A percentile compares a stretch with the other conserved stretches of the same genome.
These are phyloP conservation scores for Pituophis catenifer DNA, from an alignment of 2,113 vertebrate species.

Conservation along the genomic window DNA sequence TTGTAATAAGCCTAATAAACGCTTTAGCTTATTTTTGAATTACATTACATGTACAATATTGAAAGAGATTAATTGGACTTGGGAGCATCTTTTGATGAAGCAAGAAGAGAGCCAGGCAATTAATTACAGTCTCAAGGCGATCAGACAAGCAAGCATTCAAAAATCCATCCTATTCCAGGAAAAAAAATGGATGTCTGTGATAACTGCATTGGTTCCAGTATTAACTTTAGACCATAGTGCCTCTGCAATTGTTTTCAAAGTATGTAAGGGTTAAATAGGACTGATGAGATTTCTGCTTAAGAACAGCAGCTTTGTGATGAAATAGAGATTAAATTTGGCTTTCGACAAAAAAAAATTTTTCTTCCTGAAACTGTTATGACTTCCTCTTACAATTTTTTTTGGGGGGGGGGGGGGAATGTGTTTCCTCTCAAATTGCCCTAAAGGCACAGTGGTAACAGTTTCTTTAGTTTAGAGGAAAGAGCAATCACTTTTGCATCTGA, in stretches of 20 bases:
- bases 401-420: neutral
- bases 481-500: neutral
- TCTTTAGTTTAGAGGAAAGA: neutral
- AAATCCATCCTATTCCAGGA: neutral
- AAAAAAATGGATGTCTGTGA: neutral
- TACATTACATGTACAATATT: neutral
- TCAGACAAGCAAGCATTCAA: neutral
- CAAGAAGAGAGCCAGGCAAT: neutral
- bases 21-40: neutral
- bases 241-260: slow-evolving; percentile 26
- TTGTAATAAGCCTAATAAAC: neutral
- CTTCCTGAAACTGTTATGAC: slow-evolving; percentile 38
- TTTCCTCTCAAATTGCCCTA: neutral
- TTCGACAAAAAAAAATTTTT: slow-evolving; percentile 20
- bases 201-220: neutral
- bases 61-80: neutral
- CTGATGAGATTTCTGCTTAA: slow-evolving; percentile 33
- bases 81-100: neutral
- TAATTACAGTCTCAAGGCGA: neutral
- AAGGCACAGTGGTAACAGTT: neutral
- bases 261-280: slow-evolving; percentile 24
- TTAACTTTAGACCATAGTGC: slow-evolving; percentile 18
- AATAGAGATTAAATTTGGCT: slow-evolving; percentile 50
- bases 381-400: slow-evolving; percentile 39
- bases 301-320: slow-evolving; percentile 48